A percentile compares a stretch with the other conserved stretches of the same genome.
phyloP scores from a whole-genome alignment of 1,140 invertebrate species.

The Ceratosolen solmsi region DNA sequence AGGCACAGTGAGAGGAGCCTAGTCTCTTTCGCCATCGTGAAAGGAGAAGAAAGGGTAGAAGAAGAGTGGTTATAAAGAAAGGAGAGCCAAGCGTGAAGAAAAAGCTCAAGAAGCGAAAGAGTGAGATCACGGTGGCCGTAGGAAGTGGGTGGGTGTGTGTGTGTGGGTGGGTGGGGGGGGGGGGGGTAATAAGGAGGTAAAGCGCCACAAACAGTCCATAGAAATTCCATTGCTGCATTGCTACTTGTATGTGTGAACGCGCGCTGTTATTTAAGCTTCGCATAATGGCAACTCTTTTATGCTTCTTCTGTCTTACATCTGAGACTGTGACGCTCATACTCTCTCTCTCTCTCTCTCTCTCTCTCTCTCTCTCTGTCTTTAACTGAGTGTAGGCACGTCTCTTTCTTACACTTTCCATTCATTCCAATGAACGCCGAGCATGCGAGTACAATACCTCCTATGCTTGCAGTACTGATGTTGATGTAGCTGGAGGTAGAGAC shows the following conservation, averaged over 20 bases:
- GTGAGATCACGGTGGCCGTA: neutral
- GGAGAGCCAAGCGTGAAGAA: slow-evolving; percentile 26
- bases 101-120: slow-evolving; percentile 25
- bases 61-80: slow-evolving; percentile 34
- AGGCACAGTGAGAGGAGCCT: neutral
- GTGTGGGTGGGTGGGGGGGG: neutral
- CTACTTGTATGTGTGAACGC: slow-evolving; percentile 50
- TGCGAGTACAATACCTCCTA: neutral
- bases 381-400: neutral
- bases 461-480: neutral
- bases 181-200: neutral
- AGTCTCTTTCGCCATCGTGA: slow-evolving; percentile 12
- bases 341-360: neutral
- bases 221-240: slow-evolving; percentile 49
- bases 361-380: neutral
- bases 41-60: slow-evolving; percentile 5
- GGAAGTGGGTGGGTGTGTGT: neutral
- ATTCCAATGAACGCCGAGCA: slow-evolving; percentile 26
- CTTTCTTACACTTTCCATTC: slow-evolving; percentile 38
- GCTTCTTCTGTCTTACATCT: slow-evolving; percentile 67
- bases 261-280: slow-evolving; percentile 72
- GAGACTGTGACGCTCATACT: slow-evolving; percentile 15
- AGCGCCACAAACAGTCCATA: slow-evolving; percentile 49
- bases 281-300: slow-evolving; percentile 73
- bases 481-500: neutral